Evolutionary conservation across 2,797 vertebrate genomes (phyloP).

Genomic region (Varecia variegata): DNA sequence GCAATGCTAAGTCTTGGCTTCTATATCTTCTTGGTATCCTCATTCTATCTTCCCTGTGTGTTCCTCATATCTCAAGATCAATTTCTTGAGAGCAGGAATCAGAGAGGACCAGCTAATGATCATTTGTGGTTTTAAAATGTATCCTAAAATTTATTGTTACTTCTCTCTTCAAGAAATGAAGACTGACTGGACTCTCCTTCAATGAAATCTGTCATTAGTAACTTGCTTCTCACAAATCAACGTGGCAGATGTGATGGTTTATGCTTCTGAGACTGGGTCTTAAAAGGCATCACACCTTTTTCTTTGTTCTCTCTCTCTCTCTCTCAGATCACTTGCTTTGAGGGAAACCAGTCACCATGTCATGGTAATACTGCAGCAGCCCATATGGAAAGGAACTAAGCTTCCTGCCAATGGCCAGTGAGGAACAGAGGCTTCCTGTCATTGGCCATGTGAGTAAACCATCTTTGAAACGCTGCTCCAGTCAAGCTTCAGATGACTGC

Average conservation of each 20-base stretch:
- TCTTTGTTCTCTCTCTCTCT: not conserved
- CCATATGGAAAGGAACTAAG: not conserved
- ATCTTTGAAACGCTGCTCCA: not conserved
- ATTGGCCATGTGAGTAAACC: not conserved
- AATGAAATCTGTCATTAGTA: not conserved
- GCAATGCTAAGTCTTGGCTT: not conserved
- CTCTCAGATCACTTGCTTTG: not conserved
- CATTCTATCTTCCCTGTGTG: not conserved
- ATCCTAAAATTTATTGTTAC: not conserved
- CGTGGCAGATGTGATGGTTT: not conserved
- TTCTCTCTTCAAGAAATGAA: not conserved
- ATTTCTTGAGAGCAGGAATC: not conserved
- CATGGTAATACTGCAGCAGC: not conserved
- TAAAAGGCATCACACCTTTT: not conserved
- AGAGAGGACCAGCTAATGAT: not conserved
- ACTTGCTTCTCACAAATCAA: not conserved
- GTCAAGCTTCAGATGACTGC: not conserved
- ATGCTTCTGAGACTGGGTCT: not conserved
- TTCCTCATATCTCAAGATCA: not conserved
- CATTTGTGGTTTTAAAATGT: not conserved
- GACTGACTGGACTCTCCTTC: not conserved
- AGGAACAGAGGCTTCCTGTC: not conserved
- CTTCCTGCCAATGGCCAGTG: not conserved
- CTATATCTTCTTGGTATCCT: not conserved
- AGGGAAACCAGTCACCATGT: not conserved